Evolutionary conservation across 2,113 vertebrate species (phyloP).

Genomic region (Psittacara wagleri): DNA sequence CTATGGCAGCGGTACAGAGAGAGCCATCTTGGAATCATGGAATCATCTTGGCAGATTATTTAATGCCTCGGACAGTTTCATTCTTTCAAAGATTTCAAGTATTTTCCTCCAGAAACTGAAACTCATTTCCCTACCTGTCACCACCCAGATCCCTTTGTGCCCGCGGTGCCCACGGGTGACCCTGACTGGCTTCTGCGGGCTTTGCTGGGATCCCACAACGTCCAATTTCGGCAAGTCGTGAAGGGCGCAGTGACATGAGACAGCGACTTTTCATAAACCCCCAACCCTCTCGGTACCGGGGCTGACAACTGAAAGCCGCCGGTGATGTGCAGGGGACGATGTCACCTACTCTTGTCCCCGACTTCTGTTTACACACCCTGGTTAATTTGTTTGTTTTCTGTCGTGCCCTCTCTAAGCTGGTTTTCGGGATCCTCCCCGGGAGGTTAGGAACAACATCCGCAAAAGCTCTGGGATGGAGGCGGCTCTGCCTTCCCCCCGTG

Average conservation of each 20-base stretch:
- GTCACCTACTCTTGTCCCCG: not conserved
- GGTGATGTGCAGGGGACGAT: not conserved
- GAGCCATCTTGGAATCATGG: too few relatives aligned
- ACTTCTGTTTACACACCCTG: not conserved
- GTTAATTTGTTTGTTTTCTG: slow-evolving; percentile 12
- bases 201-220: not conserved
- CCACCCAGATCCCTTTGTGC: fast-evolving
- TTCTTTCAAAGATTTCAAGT: not conserved
- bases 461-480: not conserved
- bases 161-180: not conserved
- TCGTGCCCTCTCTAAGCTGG: not conserved
- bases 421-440: not conserved
- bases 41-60: not conserved
- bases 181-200: not conserved
- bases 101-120: not conserved
- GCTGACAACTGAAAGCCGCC: not conserved
- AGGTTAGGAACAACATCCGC: not conserved
- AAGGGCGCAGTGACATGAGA: not conserved
- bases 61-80: not conserved
- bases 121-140: not conserved
- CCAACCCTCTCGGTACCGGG: not conserved
- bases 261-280: not conserved
- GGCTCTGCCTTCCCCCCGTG: not conserved
- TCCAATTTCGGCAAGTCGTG: not conserved
- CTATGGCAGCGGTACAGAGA: not conserved